Base-by-base conservation (phyloP, 92 coral and sea anemone genomes). In the Plumapathes pennacea region DNA sequence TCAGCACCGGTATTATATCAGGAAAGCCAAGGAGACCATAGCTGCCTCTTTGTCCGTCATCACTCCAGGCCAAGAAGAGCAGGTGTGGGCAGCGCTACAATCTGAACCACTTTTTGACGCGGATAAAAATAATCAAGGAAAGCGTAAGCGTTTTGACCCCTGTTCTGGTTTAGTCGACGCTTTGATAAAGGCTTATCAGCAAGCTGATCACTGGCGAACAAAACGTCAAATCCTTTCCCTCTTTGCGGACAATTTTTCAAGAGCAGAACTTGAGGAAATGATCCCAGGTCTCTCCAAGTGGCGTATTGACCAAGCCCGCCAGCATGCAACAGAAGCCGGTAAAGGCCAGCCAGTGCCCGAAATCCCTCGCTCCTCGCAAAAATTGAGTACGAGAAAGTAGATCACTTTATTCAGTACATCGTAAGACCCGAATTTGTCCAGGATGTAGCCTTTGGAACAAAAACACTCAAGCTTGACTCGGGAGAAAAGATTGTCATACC, bases 181-280 rank as follows among this genome's bases (percentile, higher is more conserved):
- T 25, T 58, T 74, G 13, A 28, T 64, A 26, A 58, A 66, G 32
- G 75, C 69, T 1, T 49, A 66, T 31, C 15, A 57, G 23, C 62
- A 72, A 49, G 87, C 81, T 13, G 65, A 27, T 11, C 18, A 37
- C 26, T 80, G 76, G 76, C 81, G 59, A 50, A 65, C 76, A 0
- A 71, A 62, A 38, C 0, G 49, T 10, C 80, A 71, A 39, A 80
- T 80, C n/a, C 33, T 71, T 2, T 80, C 80, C 22, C 39, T 79
- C 33, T 63, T 79, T 52, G 55, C 91, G 5, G 69, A 77, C 32
- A 86, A 78, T 43, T 85, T 85, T 59, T 69, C 67, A 3, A 39
- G 79, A 17, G 33, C 67, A 11, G 91, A 78, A 54, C 56, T 72
- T 19, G 72, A 65, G 47, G 52, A 22, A 10, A 19, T 70, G 67